Evolutionary conservation across 2,888 invertebrate species (phyloP).

Genomic region (Oscheius sp.): DNA sequence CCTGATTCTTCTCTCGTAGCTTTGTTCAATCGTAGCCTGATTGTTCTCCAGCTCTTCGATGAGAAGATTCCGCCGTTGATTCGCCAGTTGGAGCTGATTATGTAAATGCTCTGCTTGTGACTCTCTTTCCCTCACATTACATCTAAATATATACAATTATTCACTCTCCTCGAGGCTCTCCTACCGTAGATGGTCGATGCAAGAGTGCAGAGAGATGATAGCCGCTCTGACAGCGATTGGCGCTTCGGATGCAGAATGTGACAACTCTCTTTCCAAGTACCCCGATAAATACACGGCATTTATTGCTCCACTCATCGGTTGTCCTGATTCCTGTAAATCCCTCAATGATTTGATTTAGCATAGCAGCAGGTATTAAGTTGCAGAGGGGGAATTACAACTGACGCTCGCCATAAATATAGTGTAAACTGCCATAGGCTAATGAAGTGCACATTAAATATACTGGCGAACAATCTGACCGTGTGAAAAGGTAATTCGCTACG

Average conservation of each 20-base stretch:
- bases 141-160: conserved; percentile 6
- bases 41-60: conserved; percentile 59
- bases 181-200: conserved; percentile 52
- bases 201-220: conserved; percentile 52
- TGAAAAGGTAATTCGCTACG: no score
- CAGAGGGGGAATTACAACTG: conserved; percentile 4
- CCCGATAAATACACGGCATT: conserved; percentile 50
- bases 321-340: conserved; percentile 33
- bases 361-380: conserved; percentile 4
- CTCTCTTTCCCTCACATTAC: conserved; percentile 24
- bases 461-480: no score
- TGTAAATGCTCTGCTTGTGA: conserved; percentile 50
- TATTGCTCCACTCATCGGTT: conserved; percentile 46
- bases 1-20: conserved; percentile 50
- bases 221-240: conserved; percentile 51
- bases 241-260: conserved; percentile 41
- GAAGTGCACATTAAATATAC: no score
- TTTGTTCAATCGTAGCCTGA: conserved; percentile 55
- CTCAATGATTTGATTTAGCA: background rate
- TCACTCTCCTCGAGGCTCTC: background rate
- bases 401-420: conserved; percentile 8
- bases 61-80: conserved; percentile 54
- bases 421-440: conserved; percentile 3
- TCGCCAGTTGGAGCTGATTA: conserved; percentile 56
- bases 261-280: conserved; percentile 50